Base-by-base conservation (phyloP, 2,113 vertebrate genomes). In the Macquaria australasica region DNA sequence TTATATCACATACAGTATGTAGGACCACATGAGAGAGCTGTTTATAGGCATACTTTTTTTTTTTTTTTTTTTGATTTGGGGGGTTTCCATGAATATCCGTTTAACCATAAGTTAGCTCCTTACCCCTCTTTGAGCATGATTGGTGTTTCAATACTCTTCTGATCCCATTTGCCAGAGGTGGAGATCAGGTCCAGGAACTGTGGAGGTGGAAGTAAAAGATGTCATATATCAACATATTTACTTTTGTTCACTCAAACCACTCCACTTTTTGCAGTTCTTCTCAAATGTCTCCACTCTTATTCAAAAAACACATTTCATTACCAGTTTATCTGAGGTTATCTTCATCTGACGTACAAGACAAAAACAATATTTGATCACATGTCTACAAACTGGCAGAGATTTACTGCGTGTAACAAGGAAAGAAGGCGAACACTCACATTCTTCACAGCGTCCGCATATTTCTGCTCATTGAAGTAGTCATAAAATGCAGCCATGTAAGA, bases 51-150 rank as follows among this genome's bases (percentile, higher is more conserved):
- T 4, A 16, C 5, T 1, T 15, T 50, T 23, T 5, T 11, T 73
- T 48, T 31, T 23, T 43, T 56, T 5, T 11, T 73, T 48, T 31
- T 23, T 43, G 50, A 31, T 31, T 31, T 31, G 28, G 28, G 28
- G 28, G 2, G 28, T 63, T 69, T 37, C 20, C 15, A 20, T 48
- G 23, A 37, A 18, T 34, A 34, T 37, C 1, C 34, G 10, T 45
- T 70, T 1, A 28, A 63, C 20, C 53, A 16, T 21, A 43, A 28
- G 8, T 21, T 18, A 21, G 7, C n/a, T 58, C 34, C 97, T 96
- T 95, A 99, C 98, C 98, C 98, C 91, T 99, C 98, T 92, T 99
- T 99, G 69, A 99, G 97, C 94, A 99, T 95, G 94, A 99, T 99
- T 15, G 98, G 97, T 1, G 98, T 98, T 88, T 99, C 98, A 80